These are phyloP conservation scores for Drosophila anceps DNA, from an alignment of 2,888 invertebrate species.

Conservation along the genomic window DNA sequence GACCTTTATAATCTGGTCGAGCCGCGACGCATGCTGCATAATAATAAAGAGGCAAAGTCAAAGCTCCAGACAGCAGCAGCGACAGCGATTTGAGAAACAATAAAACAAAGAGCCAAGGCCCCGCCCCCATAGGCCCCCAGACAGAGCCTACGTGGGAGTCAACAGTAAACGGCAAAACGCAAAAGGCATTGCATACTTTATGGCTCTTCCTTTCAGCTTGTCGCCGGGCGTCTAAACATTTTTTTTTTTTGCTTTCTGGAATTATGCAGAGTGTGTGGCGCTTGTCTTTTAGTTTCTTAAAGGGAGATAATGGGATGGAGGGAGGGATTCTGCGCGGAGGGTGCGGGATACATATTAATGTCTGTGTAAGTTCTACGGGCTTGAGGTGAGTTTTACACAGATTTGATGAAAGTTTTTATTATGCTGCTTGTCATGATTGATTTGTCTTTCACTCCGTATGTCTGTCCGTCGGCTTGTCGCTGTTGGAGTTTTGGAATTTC, in stretches of 20 bases:
- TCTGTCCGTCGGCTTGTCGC: not conserved
- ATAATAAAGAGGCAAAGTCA: conserved; percentile 60
- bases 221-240: conserved; percentile 49
- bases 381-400: conserved; percentile 26
- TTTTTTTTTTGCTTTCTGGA: conserved; percentile 42
- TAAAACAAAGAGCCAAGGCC: conserved; percentile 57
- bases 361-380: conserved; percentile 4
- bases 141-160: conserved; percentile 30
- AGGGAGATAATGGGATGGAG: not conserved
- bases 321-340: not conserved
- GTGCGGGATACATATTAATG: conserved; percentile 20
- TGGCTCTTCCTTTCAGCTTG: conserved; percentile 33
- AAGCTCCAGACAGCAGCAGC: conserved; percentile 48
- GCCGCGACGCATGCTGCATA: conserved; percentile 61
- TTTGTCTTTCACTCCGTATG: conserved; percentile 3
- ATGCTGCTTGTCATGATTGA: conserved; percentile 33
- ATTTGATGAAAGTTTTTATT: conserved; percentile 32
- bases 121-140: conserved; percentile 14
- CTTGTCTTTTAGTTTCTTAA: conserved; percentile 33
- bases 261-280: conserved; percentile 23
- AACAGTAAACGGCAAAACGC: conserved; percentile 32
- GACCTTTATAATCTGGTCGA: conserved; percentile 66
- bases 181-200: conserved; percentile 60
- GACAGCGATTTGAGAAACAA: conserved; percentile 65
- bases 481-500: conserved; percentile 19